A percentile compares a stretch with the other conserved stretches of the same genome.
Conservation (phyloP, 1,140 invertebrate genomes). For the Eumaeus atala region DNA sequence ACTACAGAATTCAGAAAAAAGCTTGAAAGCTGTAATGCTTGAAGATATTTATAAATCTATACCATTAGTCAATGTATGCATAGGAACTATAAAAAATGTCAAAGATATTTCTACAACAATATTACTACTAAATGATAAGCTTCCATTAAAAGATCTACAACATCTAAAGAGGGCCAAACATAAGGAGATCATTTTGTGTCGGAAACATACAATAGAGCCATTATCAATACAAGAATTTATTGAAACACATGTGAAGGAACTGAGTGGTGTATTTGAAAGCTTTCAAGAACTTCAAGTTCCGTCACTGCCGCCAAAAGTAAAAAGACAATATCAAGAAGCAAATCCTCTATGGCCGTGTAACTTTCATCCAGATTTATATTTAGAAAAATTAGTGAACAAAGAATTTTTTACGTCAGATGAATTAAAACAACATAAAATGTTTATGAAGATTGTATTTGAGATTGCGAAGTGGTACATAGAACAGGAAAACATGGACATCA, state of each 20-base stretch:
- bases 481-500: conserved; percentile 14
- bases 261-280: conserved; percentile 69
- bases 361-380: conserved; percentile 85
- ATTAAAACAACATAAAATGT: conserved; percentile 74
- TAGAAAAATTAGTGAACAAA: conserved; percentile 79
- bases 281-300: conserved; percentile 78
- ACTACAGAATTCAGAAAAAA: conserved; percentile 33
- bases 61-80: conserved; percentile 75
- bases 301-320: conserved; percentile 76
- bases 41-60: conserved; percentile 69
- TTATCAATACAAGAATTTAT: conserved; percentile 71
- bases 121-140: conserved; percentile 71
- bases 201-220: conserved; percentile 32
- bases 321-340: conserved; percentile 79
- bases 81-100: conserved; percentile 75
- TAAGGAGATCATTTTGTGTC: conserved; percentile 77
- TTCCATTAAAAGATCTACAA: conserved; percentile 76
- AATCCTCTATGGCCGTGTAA: conserved; percentile 86
- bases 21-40: conserved; percentile 38
- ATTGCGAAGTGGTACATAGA: conserved; percentile 59
- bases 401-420: conserved; percentile 78
- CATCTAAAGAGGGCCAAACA: conserved; percentile 85
- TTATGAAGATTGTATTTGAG: conserved; percentile 78
- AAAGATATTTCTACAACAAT: conserved; percentile 80
- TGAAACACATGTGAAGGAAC: conserved; percentile 67